Conservation (phyloP, 2,797 vertebrate species). For the Rhinogobio ventralis region DNA sequence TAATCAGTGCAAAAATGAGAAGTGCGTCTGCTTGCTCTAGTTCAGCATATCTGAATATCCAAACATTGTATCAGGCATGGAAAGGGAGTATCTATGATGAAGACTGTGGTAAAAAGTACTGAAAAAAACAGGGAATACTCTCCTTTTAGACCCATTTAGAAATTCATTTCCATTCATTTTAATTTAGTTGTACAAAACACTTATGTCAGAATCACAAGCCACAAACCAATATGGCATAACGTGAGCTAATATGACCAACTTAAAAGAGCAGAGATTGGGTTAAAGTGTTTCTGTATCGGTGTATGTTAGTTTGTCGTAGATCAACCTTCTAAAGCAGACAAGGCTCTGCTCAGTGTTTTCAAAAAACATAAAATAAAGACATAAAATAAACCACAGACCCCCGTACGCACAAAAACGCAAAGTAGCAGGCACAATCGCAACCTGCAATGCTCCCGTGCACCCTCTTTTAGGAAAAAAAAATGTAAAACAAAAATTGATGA, state of each 20-base stretch:
- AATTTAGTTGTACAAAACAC: conserved; percentile 33
- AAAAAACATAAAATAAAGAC: conserved; percentile 56
- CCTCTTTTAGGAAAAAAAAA: conserved; percentile 41
- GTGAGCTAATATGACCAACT: conserved; percentile 35
- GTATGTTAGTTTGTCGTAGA: conserved; percentile 38
- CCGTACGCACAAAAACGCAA: conserved; percentile 44
- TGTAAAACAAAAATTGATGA: conserved; percentile 48
- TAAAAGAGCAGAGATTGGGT: conserved; percentile 29
- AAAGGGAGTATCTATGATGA: neutral
- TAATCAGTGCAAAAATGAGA: conserved; percentile 42
- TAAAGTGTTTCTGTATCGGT: conserved; percentile 29
- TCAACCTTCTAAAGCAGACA: conserved; percentile 46
- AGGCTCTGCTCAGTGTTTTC: conserved; percentile 58
- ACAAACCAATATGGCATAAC: conserved; percentile 37
- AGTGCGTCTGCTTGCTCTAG: conserved; percentile 23
- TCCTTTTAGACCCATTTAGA: conserved; percentile 8
- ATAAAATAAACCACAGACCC: conserved; percentile 53
- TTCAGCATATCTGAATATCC: neutral
- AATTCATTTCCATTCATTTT: neutral
- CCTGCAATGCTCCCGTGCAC: conserved; percentile 51
- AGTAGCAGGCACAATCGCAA: conserved; percentile 48
- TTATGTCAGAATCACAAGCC: conserved; percentile 27
- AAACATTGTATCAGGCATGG: neutral
- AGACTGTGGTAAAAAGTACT: neutral
- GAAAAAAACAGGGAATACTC: conserved; percentile 10